phyloP scores from a whole-genome alignment of 53 echinoderm and acorn worm genomes.

The Crossaster papposus region DNA sequence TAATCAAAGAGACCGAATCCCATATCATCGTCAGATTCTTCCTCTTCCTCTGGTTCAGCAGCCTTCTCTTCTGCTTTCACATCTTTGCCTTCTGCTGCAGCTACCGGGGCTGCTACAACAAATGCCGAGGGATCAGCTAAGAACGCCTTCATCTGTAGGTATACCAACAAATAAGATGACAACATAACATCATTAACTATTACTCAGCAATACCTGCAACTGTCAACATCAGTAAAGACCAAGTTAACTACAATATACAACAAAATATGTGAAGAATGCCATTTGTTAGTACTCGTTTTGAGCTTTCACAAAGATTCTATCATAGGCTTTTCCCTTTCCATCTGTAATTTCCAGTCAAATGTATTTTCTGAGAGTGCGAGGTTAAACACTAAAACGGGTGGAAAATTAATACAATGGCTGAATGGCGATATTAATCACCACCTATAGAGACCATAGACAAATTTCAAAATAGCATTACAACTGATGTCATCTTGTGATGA shows the following conservation, averaged over 20 bases:
- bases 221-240: too few species aligned
- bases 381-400: too few species aligned
- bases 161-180: background rate
- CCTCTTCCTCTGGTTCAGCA: constrained; percentile 74
- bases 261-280: too few species aligned
- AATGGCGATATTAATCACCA: too few species aligned
- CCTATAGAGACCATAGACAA: too few species aligned
- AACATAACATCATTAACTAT: background rate
- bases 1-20: constrained; percentile 99
- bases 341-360: too few species aligned
- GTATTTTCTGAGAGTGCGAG: too few species aligned
- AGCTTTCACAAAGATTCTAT: background rate
- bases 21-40: constrained; percentile 96
- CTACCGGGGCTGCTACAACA: constrained; percentile 76
- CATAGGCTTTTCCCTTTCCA: background rate
- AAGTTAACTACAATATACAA: too few species aligned
- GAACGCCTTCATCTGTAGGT: constrained; percentile 82
- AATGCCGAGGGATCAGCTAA: constrained; percentile 93
- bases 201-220: background rate
- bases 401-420: too few species aligned
- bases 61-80: constrained; percentile 54
- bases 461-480: too few species aligned
- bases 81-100: constrained; percentile 59
- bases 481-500: too few species aligned
- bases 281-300: too few species aligned